Conservation (phyloP, 2,888 invertebrate species). For the Subacronicta megacephala region DNA sequence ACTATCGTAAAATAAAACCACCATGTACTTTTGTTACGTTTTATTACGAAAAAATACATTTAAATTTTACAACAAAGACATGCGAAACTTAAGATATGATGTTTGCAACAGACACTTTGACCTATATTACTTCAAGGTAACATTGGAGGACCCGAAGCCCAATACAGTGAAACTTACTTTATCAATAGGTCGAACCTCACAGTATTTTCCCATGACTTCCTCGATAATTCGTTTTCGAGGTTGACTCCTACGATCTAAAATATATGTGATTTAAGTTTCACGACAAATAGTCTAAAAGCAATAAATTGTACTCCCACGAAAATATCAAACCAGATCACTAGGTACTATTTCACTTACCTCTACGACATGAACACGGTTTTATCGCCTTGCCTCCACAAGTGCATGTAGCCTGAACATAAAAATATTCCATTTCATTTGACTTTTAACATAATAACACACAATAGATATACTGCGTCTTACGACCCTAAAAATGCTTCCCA, state of each 20-base stretch:
- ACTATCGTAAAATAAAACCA: constrained; percentile 68
- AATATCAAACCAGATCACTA: constrained; percentile 25
- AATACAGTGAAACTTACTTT: constrained; percentile 74
- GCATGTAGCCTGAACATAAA: constrained; percentile 60
- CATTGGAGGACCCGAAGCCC: constrained; percentile 48
- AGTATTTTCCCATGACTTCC: constrained; percentile 77
- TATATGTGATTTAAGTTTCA: constrained; percentile 54
- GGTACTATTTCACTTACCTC: constrained; percentile 64
- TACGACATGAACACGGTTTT: constrained; percentile 58
- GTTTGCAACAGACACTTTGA: constrained; percentile 12
- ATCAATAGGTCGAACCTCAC: constrained; percentile 68
- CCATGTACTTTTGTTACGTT: constrained; percentile 56
- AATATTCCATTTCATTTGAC: constrained; percentile 18
- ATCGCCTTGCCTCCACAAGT: constrained; percentile 51
- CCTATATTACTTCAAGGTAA: neutral
- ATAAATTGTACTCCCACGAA: constrained; percentile 76
- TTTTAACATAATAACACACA: neutral
- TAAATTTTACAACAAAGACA: neutral
- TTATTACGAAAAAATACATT: constrained; percentile 50
- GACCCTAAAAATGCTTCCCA: neutral
- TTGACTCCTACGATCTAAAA: constrained; percentile 75
- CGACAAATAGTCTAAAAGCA: constrained; percentile 16
- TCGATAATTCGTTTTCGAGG: constrained; percentile 74
- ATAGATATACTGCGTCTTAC: neutral
- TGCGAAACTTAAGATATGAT: constrained; percentile 16